Evolutionary conservation across 2,888 invertebrate species (phyloP), one percentile per base, ranked within the genome.

Genomic region (Diarsia mendica): DNA sequence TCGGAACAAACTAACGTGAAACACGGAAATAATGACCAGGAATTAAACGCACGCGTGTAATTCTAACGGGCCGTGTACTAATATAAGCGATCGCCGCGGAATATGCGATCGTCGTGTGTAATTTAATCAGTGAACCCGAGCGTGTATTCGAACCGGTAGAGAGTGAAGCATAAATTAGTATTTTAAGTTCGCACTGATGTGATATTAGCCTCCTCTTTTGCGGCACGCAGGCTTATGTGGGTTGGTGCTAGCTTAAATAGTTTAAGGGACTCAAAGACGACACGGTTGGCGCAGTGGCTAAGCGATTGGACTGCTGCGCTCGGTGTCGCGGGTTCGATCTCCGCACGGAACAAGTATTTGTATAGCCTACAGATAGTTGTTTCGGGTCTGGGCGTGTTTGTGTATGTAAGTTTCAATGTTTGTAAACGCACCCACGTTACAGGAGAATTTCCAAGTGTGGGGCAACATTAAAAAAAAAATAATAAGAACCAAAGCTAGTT

Each of bases 31-130:
- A 78, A 85, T 79, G 39, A 72, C 72, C 23, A 10, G 60, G n/a
- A 72, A 77, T 87, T 84, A 84, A 80, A 72, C 75, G 60, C 72
- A 82, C 69, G 84, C 72, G 39, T 75, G 64, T 72, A 79, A 78
- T 75, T 70, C 77, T 72, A 15, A 44, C 15, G 15, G 63, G 4
- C 8, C 13, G 3, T 63, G 63, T 44, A 8, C 44, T 63, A 63
- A 63, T 23, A 9, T 15, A 23, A 15, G 44, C 44, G 63, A 63
- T 0, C 23, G 3, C 10, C n/a, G 8, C 13, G 13, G 1, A 39
- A 61, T 44, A 13, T 44, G 39, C 39, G 28, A 53, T 1, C 53
- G 53, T 23, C 53, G 23, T 13, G 23, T 55, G 23, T 23, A 55
- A 55, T 23, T 55, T 23, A 13, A 23, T 23, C 13, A 6, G n/a